A percentile compares a stretch with the other conserved stretches of the same genome.
Evolutionary conservation across 2,797 vertebrate genomes (phyloP).

Genomic region (Holocentrus rufus): DNA sequence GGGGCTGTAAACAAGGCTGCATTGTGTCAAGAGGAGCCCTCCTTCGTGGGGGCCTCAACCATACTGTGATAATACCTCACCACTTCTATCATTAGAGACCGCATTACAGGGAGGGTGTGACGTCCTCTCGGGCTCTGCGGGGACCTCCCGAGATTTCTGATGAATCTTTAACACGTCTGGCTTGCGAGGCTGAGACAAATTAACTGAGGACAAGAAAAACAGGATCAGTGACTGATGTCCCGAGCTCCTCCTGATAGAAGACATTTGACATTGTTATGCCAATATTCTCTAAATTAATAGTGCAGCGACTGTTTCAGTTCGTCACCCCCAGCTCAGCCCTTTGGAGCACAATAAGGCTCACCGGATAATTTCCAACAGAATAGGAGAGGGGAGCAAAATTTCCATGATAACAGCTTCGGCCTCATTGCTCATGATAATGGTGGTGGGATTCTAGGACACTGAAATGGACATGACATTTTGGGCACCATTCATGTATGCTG

Average conservation of each 20-base stretch:
- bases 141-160: background rate
- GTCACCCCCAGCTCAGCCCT: background rate
- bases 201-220: background rate
- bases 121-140: background rate
- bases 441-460: conserved; percentile 26
- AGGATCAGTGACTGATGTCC: background rate
- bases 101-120: background rate
- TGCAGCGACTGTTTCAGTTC: background rate
- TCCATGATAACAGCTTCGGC: conserved; percentile 56
- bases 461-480: conserved; percentile 57
- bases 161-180: background rate
- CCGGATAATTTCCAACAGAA: conserved; percentile 37
- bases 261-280: conserved; percentile 20
- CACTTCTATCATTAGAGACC: conserved; percentile 4
- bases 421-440: conserved; percentile 62
- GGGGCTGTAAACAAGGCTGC: conserved; percentile 25
- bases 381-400: conserved; percentile 35
- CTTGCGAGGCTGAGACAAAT: background rate
- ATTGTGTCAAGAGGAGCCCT: conserved; percentile 2
- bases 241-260: background rate
- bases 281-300: background rate
- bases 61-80: background rate
- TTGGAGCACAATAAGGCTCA: conserved; percentile 11
- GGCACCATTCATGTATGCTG: conserved; percentile 37
- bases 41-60: background rate